Evolutionary conservation across 2,888 invertebrate species (phyloP), one percentile per base, ranked within the genome.

Genomic region (Slavum lentiscoides): DNA sequence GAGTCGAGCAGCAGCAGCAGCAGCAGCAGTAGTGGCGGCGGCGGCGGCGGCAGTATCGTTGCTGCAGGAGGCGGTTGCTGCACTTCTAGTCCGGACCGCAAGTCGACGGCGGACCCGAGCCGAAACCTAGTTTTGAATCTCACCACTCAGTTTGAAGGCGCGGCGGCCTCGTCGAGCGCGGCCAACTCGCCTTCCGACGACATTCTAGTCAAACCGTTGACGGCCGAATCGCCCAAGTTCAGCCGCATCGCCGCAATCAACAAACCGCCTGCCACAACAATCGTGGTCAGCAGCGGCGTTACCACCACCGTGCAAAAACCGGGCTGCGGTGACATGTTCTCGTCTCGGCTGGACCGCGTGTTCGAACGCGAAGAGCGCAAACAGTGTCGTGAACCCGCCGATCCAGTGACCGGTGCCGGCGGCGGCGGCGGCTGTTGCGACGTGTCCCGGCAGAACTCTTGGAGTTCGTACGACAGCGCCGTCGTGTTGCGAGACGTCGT

Each of bases 401-500:
- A 75, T 0, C 53, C 37, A 0, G 7, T 13, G 13, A 58, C 7
- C 37, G 9, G 17, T 0, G 37, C 17, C 2, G 4, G 37, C n/a
- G 55, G 21, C 1, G 59, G 80, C 23, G 30, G 30, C 30, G 1
- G 30, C 30, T 30, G 30, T 7, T 2, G 7, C 9, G 82, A 84
- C 70, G 83, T 84, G 2, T 90, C 90, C 83, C 87, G 93, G 55
- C 93, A 93, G 86, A 92, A 91, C 86, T 93, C 93, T 72, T 93
- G 93, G 92, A 91, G 91, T 85, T 91, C 91, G 55, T 91, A 91
- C 86, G 93, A 93, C 86, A 93, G 93, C 86, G 93, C 92, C 43
- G 92, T 92, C 58, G 91, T 90, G 69, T 88, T 91, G 83, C 89
- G 90, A 83, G 92, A 92, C 84, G 82, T 82, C 53, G 77, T 83